phyloP scores from a whole-genome alignment of 1,140 invertebrate genomes.

The Aradophagus sp. region DNA sequence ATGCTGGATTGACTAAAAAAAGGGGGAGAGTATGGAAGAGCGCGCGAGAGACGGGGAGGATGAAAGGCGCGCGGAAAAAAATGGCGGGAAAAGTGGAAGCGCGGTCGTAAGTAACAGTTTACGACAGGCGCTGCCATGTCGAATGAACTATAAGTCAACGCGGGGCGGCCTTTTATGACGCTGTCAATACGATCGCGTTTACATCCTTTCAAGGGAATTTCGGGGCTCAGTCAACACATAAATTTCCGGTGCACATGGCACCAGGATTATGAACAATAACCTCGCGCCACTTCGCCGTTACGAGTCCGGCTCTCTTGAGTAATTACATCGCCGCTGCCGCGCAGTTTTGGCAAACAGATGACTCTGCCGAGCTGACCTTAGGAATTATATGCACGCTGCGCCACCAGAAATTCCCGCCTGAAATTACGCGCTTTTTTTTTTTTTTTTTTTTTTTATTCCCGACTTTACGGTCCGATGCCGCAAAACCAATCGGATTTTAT shows the following conservation, averaged over 20 bases:
- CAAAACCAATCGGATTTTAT: no score
- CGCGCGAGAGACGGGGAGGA: no score
- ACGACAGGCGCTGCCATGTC: constrained; percentile 24
- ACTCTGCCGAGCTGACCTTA: constrained; percentile 44
- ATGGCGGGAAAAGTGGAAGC: constrained; percentile 16
- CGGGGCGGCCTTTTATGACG: constrained; percentile 35
- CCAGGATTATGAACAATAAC: constrained; percentile 66
- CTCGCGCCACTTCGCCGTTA: constrained; percentile 50
- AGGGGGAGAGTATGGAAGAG: constrained; percentile 19
- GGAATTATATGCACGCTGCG: constrained; percentile 46
- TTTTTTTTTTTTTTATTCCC: not conserved
- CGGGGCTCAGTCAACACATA: constrained; percentile 61
- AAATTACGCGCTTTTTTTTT: constrained; percentile 34
- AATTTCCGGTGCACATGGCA: constrained; percentile 64
- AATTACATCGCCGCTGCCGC: constrained; percentile 42
- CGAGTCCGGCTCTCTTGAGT: constrained; percentile 50
- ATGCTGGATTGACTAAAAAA: not conserved
- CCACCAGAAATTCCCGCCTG: constrained; percentile 13
- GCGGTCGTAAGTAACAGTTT: constrained; percentile 32
- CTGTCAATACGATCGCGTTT: constrained; percentile 54
- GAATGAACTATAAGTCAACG: constrained; percentile 29
- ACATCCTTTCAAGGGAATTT: constrained; percentile 49
- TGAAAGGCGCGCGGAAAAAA: no score
- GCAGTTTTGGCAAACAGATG: constrained; percentile 44
- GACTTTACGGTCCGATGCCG: no score